Percentiles rank a stretch among this genome's conserved stretches.
These are phyloP conservation scores for Bradypodion ventrale DNA, from an alignment of 2,797 vertebrate genomes.

Conservation along the genomic window DNA sequence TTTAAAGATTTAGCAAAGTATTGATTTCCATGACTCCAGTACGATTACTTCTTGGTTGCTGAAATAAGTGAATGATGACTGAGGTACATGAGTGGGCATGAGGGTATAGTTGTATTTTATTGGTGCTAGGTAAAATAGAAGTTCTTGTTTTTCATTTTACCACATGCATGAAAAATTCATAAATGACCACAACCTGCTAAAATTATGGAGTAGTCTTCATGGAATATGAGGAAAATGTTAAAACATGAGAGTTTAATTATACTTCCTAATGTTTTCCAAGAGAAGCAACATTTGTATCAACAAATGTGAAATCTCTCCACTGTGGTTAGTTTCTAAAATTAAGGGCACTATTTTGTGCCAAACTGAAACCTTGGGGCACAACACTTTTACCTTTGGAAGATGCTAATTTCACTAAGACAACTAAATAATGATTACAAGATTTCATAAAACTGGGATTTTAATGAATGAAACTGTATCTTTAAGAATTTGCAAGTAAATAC, in stretches of 20 bases:
- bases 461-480: background rate
- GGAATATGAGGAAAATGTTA: background rate
- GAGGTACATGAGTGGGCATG: no score
- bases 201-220: background rate
- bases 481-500: rapidly evolving
- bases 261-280: slow-evolving; percentile 18
- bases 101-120: background rate
- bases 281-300: slow-evolving; percentile 16
- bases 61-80: background rate
- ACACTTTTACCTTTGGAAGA: background rate
- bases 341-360: slow-evolving; percentile 7
- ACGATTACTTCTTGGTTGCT: background rate
- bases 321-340: rapidly evolving
- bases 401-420: background rate
- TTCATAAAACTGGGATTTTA: background rate
- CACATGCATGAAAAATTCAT: background rate
- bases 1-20: background rate
- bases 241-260: slow-evolving; percentile 20
- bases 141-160: background rate
- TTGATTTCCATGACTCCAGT: background rate
- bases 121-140: background rate
- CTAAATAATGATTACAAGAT: background rate
- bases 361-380: background rate
- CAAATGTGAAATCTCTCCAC: background rate
- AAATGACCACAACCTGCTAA: background rate